Percentiles rank a stretch among this genome's conserved stretches.
Conservation (phyloP, 2,888 invertebrate species). For the Tachystola acroxantha region DNA sequence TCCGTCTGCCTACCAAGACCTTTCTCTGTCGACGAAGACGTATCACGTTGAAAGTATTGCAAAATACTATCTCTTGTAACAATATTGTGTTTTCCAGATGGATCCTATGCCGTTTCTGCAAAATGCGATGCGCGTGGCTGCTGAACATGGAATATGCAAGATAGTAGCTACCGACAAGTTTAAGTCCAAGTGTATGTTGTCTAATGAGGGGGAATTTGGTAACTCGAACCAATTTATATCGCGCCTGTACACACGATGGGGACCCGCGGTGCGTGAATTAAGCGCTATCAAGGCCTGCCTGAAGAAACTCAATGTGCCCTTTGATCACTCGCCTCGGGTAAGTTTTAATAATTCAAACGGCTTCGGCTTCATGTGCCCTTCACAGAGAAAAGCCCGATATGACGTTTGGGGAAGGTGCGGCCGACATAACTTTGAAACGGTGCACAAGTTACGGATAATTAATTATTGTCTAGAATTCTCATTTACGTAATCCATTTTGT, state of each 20-base stretch:
- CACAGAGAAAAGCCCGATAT: too few species aligned
- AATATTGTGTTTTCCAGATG: conserved; percentile 34
- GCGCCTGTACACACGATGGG: conserved; percentile 92
- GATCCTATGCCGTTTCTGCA: conserved; percentile 93
- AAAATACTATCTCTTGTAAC: too few species aligned
- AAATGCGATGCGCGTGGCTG: conserved; percentile 85
- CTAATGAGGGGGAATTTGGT: conserved; percentile 92
- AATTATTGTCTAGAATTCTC: too few species aligned
- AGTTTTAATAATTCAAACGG: too few species aligned
- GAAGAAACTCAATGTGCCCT: conserved; percentile 85
- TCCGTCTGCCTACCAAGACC: too few species aligned
- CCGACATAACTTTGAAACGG: too few species aligned
- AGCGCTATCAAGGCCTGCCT: conserved; percentile 91
- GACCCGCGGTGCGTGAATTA: conserved; percentile 90
- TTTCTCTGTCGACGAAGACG: too few species aligned
- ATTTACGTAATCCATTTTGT: too few species aligned
- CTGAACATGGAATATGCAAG: conserved; percentile 90
- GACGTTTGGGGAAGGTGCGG: too few species aligned
- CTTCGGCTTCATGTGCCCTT: too few species aligned
- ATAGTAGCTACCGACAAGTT: conserved; percentile 90
- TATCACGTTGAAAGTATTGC: too few species aligned
- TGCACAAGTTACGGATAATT: neutral
- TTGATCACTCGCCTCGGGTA: conserved; percentile 88
- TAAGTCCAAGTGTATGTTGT: conserved; percentile 85
- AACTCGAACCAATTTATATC: conserved; percentile 94